Percentiles rank a stretch among this genome's conserved stretches.
Conservation (phyloP, 2,888 invertebrate species). For the Hirudinaria manillensis region DNA sequence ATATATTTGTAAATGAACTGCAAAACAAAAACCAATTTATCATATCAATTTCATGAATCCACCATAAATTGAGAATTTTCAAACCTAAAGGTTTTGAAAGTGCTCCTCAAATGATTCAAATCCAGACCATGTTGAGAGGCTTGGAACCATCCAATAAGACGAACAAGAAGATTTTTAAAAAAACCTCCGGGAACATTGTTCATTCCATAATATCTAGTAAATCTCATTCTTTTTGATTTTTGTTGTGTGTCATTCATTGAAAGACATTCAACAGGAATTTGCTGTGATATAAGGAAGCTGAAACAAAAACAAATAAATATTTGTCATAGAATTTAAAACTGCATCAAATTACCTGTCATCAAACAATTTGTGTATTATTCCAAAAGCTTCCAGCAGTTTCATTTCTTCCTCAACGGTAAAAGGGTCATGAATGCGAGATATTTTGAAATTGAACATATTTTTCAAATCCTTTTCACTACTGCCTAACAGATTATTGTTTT, state of each 20-base stretch:
- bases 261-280: constrained; percentile 11
- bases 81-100: too few species aligned
- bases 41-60: background rate
- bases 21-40: background rate
- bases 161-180: constrained; percentile 10
- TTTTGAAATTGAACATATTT: background rate
- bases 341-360: background rate
- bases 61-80: too few species aligned
- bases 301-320: background rate
- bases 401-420: background rate
- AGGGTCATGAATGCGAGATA: background rate
- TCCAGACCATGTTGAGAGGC: background rate
- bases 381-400: constrained; percentile 13
- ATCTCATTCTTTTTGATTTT: background rate
- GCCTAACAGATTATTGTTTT: background rate
- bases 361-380: constrained; percentile 16
- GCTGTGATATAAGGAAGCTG: constrained; percentile 16
- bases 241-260: background rate
- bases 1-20: constrained; percentile 33
- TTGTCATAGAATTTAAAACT: background rate
- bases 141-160: background rate
- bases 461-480: background rate
- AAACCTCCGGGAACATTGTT: background rate
- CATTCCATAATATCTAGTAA: background rate
- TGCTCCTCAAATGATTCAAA: too few species aligned